Evolutionary conservation across 2,113 vertebrate genomes (phyloP).

Genomic region (Chlamydotis undulata): DNA sequence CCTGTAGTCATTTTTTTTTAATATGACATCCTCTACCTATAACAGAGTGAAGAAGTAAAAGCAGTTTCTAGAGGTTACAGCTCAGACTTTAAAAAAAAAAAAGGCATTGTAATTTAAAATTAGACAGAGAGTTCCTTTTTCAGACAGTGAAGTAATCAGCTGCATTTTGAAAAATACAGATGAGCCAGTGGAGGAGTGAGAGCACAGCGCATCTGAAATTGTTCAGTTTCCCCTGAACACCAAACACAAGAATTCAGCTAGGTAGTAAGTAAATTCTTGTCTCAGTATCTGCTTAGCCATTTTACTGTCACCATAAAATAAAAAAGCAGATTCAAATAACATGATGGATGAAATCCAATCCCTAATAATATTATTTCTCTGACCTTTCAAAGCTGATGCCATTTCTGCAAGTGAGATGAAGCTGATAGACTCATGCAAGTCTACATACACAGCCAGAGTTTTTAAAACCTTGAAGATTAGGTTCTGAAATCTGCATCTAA

Average conservation of each 20-base stretch:
- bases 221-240: not conserved
- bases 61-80: not conserved
- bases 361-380: not conserved
- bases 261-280: not conserved
- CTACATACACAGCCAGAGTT: not conserved
- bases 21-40: not conserved
- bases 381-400: conserved; percentile 12
- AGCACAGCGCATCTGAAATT: not conserved
- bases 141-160: conserved; percentile 10
- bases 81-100: not conserved
- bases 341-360: not conserved
- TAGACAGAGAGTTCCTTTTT: not conserved
- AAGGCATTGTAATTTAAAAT: conserved; percentile 20
- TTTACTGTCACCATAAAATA: conserved; percentile 6
- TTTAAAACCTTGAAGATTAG: not conserved
- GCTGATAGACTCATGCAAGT: not conserved
- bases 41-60: not conserved
- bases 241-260: not conserved
- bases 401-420: not conserved
- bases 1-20: not conserved
- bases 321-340: not conserved
- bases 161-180: conserved; percentile 24
- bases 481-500: not conserved
- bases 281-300: not conserved
- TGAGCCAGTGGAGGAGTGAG: not conserved